phyloP scores from a whole-genome alignment of 2,888 invertebrate genomes.

The Nebria brevicollis region DNA sequence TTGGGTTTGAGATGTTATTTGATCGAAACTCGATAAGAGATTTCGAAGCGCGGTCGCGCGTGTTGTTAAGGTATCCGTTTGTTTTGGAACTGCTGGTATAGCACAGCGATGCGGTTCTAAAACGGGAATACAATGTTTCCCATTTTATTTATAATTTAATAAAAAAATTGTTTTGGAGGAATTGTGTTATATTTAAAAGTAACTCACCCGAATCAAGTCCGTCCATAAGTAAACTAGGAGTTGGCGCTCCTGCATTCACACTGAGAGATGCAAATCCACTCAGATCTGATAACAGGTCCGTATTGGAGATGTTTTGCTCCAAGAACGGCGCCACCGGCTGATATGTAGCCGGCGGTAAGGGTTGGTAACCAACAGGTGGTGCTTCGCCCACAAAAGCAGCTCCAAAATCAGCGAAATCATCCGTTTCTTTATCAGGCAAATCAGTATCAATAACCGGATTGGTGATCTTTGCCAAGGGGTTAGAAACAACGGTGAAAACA shows the following conservation, averaged over 20 bases:
- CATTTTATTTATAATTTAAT: conserved; percentile 49
- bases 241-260: conserved; percentile 11
- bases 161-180: no score
- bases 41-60: conserved; percentile 58
- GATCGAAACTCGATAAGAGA: conserved; percentile 53
- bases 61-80: conserved; percentile 29
- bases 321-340: background rate
- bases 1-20: conserved; percentile 59
- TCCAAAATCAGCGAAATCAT: conserved; percentile 85
- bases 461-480: conserved; percentile 42
- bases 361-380: background rate
- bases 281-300: conserved; percentile 58
- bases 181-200: background rate
- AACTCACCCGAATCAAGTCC: conserved; percentile 52
- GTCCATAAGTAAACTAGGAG: conserved; percentile 50
- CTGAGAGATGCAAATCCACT: conserved; percentile 52
- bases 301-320: conserved; percentile 27
- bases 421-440: conserved; percentile 57
- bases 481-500: conserved; percentile 67
- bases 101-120: conserved; percentile 50
- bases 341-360: background rate
- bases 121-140: conserved; percentile 63
- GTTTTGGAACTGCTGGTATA: conserved; percentile 30
- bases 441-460: conserved; percentile 32
- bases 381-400: conserved; percentile 69